A percentile compares a stretch with the other conserved stretches of the same genome.
Conservation (phyloP, 2,888 invertebrate genomes). For the Trachelus stipa region DNA sequence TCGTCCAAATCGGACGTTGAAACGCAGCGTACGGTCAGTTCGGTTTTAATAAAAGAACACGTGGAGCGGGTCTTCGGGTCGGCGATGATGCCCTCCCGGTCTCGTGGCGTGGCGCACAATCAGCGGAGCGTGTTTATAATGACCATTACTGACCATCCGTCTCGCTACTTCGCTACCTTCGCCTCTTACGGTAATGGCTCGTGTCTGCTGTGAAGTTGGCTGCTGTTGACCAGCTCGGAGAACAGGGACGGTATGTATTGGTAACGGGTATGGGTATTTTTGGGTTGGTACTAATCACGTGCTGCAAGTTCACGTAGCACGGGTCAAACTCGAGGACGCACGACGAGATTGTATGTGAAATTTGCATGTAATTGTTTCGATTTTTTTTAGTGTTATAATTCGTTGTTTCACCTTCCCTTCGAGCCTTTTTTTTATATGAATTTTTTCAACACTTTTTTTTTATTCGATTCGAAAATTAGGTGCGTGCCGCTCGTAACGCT, state of each 20-base stretch:
- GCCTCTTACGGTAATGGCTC: slow-evolving; percentile 61
- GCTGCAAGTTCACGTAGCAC: too few species aligned
- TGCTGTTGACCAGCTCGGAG: slow-evolving; percentile 12
- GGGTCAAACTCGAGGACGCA: too few species aligned
- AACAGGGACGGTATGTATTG: neutral
- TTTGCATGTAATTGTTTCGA: too few species aligned
- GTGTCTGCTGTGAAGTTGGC: slow-evolving; percentile 51
- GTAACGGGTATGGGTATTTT: neutral
- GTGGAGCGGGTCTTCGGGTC: slow-evolving; percentile 62
- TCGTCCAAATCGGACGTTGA: too few species aligned
- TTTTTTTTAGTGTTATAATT: too few species aligned
- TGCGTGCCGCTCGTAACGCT: too few species aligned
- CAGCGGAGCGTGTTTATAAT: slow-evolving; percentile 65
- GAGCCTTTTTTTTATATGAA: too few species aligned
- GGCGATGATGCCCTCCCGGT: slow-evolving; percentile 64
- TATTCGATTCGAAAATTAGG: too few species aligned
- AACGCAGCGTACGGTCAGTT: neutral
- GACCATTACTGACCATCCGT: slow-evolving; percentile 64
- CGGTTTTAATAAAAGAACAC: slow-evolving; percentile 59
- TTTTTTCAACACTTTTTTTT: too few species aligned
- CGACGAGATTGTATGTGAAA: too few species aligned
- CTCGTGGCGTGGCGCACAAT: slow-evolving; percentile 61
- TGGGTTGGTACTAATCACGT: neutral
- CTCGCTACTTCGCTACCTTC: slow-evolving; percentile 55
- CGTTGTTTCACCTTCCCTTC: too few species aligned